Evolutionary conservation across 2,888 invertebrate species (phyloP).

Genomic region (Mylabris sibirica): DNA sequence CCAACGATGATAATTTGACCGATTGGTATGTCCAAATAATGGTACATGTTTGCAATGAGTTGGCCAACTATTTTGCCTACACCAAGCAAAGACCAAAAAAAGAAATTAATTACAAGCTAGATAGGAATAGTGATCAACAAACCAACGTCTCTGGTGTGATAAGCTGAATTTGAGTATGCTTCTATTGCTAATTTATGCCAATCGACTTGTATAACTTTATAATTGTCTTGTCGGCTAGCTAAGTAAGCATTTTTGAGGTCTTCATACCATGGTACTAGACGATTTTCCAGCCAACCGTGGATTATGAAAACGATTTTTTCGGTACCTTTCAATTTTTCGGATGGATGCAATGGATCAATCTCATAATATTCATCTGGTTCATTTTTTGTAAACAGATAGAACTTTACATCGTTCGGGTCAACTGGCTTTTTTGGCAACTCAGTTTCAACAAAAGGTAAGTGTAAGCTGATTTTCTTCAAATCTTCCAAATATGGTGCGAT

Average conservation of each 20-base stretch:
- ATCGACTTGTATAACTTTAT: neutral
- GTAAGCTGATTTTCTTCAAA: constrained; percentile 45
- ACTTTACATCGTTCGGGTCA: constrained; percentile 42
- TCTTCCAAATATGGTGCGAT: constrained; percentile 22
- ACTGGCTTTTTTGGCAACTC: constrained; percentile 38
- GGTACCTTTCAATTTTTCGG: neutral
- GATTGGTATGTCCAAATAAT: constrained; percentile 7
- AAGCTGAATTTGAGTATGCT: neutral
- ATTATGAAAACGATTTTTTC: neutral
- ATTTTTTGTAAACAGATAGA: constrained; percentile 40
- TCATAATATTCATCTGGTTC: constrained; percentile 34
- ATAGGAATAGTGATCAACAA: neutral
- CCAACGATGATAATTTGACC: constrained; percentile 39
- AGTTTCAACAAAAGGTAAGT: constrained; percentile 22
- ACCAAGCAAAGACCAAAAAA: too few species aligned
- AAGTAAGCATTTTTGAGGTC: neutral
- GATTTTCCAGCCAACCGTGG: neutral
- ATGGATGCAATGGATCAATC: neutral
- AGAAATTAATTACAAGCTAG: too few species aligned
- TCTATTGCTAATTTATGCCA: neutral
- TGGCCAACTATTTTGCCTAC: constrained; percentile 6
- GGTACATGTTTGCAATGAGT: constrained; percentile 17
- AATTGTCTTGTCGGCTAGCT: neutral
- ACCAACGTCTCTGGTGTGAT: neutral
- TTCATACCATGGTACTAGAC: neutral